Evolutionary conservation across 2,113 vertebrate species (phyloP), one percentile per base, ranked within the genome.

Genomic region (Odontophorus gujanensis): DNA sequence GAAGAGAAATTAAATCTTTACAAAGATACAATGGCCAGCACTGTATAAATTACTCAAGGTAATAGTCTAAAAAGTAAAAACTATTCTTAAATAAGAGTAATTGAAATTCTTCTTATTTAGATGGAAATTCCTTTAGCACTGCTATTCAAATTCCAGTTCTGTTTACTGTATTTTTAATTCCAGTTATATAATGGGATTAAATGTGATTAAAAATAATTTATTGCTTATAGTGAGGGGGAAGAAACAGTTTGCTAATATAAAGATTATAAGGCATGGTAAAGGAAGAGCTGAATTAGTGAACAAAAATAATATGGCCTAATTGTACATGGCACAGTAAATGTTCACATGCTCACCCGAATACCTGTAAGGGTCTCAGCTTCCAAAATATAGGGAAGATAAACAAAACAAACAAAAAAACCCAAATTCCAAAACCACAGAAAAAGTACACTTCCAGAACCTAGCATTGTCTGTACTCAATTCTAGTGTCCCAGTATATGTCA

Each of bases 1-100:
- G 55, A 97, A 97, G 95, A 96, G 87, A 92, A 97, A 96, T 96
- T 97, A 97, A 97, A 85, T 59, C 84, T 96, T 96, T 97, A 75
- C 74, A 95, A 96, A 97, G 87, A 45, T 93, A 86, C 83, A 92
- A 91, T 95, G 93, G 86, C 91, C 90, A 94, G 72, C 36, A 85
- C 55, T 77, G 61, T 94, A 95, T 93, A 96, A 96, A 95, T 96
- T 95, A 89, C 72, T 92, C 47, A 96, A 94, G 62, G 78, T 81
- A 85, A 95, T 38, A 32, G 26, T 80, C 65, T 95, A 76, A 91
- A 95, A 96, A 89, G 40, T 89, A 96, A 93, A 94, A 96, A 81
- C 72, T 75, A 71, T 90, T 81, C 77, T 93, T 84, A 93, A 96
- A 81, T 94, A 91, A 53, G 77, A 96, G 82, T 82, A 89, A 93